Evolutionary conservation across 2,113 vertebrate genomes (phyloP).

Genomic region (Felis chaus): DNA sequence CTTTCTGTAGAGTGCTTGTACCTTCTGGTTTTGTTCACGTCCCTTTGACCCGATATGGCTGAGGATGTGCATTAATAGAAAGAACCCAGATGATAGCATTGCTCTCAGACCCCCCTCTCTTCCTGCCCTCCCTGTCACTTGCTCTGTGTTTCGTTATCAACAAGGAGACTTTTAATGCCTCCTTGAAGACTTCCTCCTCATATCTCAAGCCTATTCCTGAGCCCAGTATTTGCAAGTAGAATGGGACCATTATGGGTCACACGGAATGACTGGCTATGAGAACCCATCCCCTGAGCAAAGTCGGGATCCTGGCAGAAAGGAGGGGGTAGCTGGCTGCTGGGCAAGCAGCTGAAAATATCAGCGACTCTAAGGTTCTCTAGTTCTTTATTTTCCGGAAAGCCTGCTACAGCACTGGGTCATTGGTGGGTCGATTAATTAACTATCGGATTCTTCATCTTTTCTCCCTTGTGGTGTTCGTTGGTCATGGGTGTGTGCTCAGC

Average conservation of each 20-base stretch:
- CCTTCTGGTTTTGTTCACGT: neutral
- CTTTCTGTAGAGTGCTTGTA: neutral
- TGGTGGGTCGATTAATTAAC: neutral
- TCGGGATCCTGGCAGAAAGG: neutral
- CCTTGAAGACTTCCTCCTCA: neutral
- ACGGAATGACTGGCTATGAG: neutral
- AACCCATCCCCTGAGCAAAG: neutral
- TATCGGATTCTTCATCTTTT: neutral
- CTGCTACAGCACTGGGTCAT: neutral
- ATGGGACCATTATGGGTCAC: neutral
- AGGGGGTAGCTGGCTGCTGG: neutral
- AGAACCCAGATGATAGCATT: neutral
- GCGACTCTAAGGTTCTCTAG: neutral
- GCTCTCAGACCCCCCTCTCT: neutral
- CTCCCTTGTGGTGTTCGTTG: neutral
- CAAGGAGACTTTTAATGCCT: neutral
- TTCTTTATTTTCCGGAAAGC: neutral
- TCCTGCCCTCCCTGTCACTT: neutral
- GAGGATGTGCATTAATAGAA: neutral
- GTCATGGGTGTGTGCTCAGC: neutral
- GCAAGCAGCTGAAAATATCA: neutral
- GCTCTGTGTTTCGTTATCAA: neutral
- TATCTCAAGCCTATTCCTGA: neutral
- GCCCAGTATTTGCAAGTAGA: neutral
- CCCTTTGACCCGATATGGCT: neutral